Base-by-base conservation (phyloP, 2,113 vertebrate genomes). In the Onychostruthus taczanowskii region DNA sequence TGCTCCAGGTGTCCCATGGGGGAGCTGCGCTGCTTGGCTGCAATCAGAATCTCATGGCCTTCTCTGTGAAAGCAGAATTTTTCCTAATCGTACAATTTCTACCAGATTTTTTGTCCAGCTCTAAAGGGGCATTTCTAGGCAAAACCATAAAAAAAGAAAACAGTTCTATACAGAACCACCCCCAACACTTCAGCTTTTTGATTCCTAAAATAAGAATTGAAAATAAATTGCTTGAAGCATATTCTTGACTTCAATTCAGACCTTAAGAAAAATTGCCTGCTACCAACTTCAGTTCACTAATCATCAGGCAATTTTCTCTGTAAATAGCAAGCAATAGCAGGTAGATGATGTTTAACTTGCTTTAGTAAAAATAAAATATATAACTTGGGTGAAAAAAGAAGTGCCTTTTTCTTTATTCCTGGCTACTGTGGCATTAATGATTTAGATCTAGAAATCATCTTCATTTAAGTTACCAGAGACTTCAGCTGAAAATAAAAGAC, bases 391-490 rank as follows among this genome's bases (percentile, higher is more conserved):
- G 22, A 72, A 83, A 82, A 55, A 10, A 33, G 69, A 76, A 67
- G 2, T 7, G 16, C 6, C 1, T 3, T 58, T 76, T 66, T 58
- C 28, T 63, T 77, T 75, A 62, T 92, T 79, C 19, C 11, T 44
- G 44, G 7, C 1, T 53, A 50, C 33, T 43, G 7, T 35, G 13
- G 2, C 7, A 43, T 5, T 23, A 93, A 13, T 0, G 0, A 76
- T 47, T 74, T 46, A 81, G 21, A 77, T 73, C 13, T 30, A 69
- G 13, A 86, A 61, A 43, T 63, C 0, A 5, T 31, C 13, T 37
- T 33, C 18, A 44, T 76, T 72, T 64, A 80, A 58, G 23, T 37
- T 72, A 52, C 11, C 24, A 59, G 37, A 80, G 4, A 76, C 11
- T 49, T 53, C 44, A 61, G 13, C 1, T 72, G 22, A 56, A 79